Evolutionary conservation across 2,888 invertebrate genomes (phyloP).

Genomic region (Aelia acuminata): DNA sequence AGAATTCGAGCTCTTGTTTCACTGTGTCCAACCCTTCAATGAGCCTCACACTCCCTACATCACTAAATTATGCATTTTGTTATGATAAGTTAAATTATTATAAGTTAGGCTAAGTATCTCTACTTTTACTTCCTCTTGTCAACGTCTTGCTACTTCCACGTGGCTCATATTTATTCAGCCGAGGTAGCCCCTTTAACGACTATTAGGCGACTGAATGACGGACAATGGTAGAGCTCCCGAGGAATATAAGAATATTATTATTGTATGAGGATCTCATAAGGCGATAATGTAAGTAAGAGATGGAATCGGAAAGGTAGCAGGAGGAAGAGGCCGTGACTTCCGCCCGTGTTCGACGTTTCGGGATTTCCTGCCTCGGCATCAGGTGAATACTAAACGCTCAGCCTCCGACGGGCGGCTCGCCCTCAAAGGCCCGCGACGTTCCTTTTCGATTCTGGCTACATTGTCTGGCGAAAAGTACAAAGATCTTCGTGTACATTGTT

Average conservation of each 20-base stretch:
- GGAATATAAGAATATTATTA: conserved; percentile 46
- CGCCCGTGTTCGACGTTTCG: conserved; percentile 52
- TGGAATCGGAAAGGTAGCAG: conserved; percentile 25
- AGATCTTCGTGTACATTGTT: conserved; percentile 19
- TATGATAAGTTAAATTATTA: too few relatives aligned
- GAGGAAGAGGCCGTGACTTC: conserved; percentile 46
- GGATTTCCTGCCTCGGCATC: conserved; percentile 52
- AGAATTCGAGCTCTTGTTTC: too few relatives aligned
- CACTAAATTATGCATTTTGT: too few relatives aligned
- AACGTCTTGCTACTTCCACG: too few relatives aligned
- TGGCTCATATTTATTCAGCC: neutral
- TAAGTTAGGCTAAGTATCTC: too few relatives aligned
- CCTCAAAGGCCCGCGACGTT: conserved; percentile 1
- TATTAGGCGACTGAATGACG: conserved; percentile 38
- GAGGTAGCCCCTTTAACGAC: conserved; percentile 5
- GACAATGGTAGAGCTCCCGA: conserved; percentile 11
- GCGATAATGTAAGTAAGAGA: conserved; percentile 45
- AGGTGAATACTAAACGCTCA: conserved; percentile 45
- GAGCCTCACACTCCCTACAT: too few relatives aligned
- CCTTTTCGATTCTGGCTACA: conserved; percentile 23
- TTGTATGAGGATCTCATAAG: conserved; percentile 6
- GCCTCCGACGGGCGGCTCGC: neutral
- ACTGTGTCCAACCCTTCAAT: too few relatives aligned
- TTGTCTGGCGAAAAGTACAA: conserved; percentile 46
- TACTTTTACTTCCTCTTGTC: too few relatives aligned